A percentile compares a stretch with the other conserved stretches of the same genome.
These are phyloP conservation scores for Drosophila rellima DNA, from an alignment of 2,888 invertebrate species.

Conservation along the genomic window DNA sequence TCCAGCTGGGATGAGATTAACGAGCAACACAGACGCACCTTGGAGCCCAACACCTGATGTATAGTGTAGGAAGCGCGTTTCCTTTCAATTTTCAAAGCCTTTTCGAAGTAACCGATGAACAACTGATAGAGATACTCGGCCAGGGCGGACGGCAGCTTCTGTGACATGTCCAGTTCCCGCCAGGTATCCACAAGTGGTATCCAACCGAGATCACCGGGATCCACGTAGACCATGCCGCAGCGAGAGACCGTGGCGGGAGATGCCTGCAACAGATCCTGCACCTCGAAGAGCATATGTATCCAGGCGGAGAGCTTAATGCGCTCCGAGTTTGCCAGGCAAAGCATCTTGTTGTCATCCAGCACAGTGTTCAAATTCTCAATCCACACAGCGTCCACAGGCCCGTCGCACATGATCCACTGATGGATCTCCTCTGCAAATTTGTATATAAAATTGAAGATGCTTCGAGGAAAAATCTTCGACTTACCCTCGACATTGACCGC, in stretches of 20 bases:
- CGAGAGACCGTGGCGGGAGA: constrained; percentile 95
- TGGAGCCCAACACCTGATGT: constrained; percentile 93
- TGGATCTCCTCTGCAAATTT: constrained; percentile 88
- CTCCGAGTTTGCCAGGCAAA: constrained; percentile 96
- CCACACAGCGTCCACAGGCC: constrained; percentile 97
- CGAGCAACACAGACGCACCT: constrained; percentile 91
- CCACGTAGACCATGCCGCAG: constrained; percentile 96
- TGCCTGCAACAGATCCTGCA: constrained; percentile 94
- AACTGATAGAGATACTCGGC: constrained; percentile 89
- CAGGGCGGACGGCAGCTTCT: constrained; percentile 87
- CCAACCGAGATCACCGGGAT: constrained; percentile 93
- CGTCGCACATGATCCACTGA: constrained; percentile 96
- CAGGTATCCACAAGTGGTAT: constrained; percentile 93
- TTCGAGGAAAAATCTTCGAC: neutral
- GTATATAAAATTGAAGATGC: neutral
- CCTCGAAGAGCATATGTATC: constrained; percentile 96
- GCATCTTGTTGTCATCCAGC: constrained; percentile 96
- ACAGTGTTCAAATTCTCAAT: constrained; percentile 98
- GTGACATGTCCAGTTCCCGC: constrained; percentile 87
- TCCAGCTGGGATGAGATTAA: constrained; percentile 90
- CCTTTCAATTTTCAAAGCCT: constrained; percentile 89
- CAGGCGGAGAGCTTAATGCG: constrained; percentile 95
- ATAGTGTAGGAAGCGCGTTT: constrained; percentile 91
- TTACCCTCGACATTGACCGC: constrained; percentile 83
- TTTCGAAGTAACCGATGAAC: constrained; percentile 89